Conservation (phyloP, 2,113 vertebrate genomes). For the Noctilio leporinus region DNA sequence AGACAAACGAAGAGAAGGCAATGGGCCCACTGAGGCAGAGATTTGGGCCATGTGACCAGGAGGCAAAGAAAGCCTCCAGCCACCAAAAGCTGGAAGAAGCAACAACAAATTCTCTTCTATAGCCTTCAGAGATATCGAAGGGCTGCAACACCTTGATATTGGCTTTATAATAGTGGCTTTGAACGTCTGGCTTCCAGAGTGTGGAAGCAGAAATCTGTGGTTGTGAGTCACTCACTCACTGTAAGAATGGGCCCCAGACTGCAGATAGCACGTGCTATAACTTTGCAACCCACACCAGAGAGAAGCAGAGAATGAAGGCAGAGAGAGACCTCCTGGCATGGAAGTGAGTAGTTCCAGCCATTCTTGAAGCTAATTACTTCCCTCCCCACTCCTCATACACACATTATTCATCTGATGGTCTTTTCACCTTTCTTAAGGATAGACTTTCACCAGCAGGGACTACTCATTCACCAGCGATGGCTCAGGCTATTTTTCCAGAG, state of each 20-base stretch:
- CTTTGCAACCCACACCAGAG: neutral
- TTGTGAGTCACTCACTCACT: neutral
- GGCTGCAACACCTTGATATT: neutral
- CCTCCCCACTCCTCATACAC: accelerated
- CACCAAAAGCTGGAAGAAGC: neutral
- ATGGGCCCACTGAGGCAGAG: neutral
- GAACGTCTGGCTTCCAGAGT: neutral
- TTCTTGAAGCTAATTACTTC: neutral
- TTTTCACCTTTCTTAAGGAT: neutral
- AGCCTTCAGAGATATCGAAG: neutral
- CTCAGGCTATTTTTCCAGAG: neutral
- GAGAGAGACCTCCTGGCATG: neutral
- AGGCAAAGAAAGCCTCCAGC: neutral
- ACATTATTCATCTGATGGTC: neutral
- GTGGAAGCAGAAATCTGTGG: neutral
- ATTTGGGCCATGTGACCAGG: neutral
- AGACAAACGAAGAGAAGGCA: neutral
- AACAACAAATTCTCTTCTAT: neutral
- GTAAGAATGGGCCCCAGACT: neutral
- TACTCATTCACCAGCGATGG: neutral
- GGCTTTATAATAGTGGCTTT: neutral
- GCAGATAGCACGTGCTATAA: neutral
- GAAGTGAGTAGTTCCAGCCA: neutral
- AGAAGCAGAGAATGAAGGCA: neutral
- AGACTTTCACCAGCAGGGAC: neutral